phyloP scores from a whole-genome alignment of 2,888 invertebrate genomes.

The Nasonia oneida region DNA sequence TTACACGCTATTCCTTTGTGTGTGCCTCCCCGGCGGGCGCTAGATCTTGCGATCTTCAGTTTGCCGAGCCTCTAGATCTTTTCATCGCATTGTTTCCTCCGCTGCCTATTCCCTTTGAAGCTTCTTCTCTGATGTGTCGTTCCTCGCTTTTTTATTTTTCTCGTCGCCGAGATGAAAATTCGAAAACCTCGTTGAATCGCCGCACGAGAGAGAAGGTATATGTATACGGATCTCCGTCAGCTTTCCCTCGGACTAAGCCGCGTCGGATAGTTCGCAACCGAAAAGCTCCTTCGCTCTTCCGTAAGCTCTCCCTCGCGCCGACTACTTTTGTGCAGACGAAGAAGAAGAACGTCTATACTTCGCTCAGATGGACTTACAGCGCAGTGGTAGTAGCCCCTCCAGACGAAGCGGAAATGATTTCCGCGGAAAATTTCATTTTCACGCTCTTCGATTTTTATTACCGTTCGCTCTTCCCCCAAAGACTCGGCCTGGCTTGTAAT shows the following conservation, averaged over 20 bases:
- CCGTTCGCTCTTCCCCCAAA: neutral
- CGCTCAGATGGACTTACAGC: constrained; percentile 31
- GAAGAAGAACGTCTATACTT: constrained; percentile 9
- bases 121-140: neutral
- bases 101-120: neutral
- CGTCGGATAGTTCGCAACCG: neutral
- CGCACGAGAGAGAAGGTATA: neutral
- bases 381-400: neutral
- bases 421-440: constrained; percentile 56
- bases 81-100: neutral
- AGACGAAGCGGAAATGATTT: constrained; percentile 55
- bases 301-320: neutral
- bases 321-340: neutral
- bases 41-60: constrained; percentile 11
- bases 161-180: neutral
- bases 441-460: constrained; percentile 57
- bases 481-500: neutral
- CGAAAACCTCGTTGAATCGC: neutral
- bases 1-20: constrained; percentile 68
- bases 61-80: constrained; percentile 56
- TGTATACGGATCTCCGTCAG: neutral
- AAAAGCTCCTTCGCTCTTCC: constrained; percentile 10
- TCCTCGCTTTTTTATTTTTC: neutral
- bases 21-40: constrained; percentile 50
- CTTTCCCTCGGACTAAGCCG: neutral